These are phyloP conservation scores for Alligator sinensis DNA, from an alignment of 2,113 vertebrate species.

Conservation along the genomic window DNA sequence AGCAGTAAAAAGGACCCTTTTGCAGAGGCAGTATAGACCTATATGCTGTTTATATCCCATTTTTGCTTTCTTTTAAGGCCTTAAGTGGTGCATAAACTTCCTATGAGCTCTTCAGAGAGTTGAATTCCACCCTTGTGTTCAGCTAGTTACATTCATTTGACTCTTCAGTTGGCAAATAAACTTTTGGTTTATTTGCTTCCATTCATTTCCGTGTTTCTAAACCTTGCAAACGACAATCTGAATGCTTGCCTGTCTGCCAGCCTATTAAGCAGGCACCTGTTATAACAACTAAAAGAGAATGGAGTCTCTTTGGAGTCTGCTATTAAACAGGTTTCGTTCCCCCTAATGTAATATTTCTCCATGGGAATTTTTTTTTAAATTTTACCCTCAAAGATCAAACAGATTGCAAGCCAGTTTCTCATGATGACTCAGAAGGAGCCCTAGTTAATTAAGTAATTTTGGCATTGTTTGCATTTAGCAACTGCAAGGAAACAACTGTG, in stretches of 20 bases:
- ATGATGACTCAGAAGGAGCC: conserved; percentile 63
- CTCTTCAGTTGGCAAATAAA: neutral
- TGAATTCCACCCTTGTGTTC: neutral
- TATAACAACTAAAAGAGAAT: conserved; percentile 48
- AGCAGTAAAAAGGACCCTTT: neutral
- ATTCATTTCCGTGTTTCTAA: neutral
- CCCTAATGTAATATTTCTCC: conserved; percentile 62
- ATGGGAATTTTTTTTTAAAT: conserved; percentile 16
- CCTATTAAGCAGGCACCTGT: conserved; percentile 25
- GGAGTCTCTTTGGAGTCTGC: conserved; percentile 67
- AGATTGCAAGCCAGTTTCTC: conserved; percentile 51
- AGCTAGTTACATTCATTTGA: neutral
- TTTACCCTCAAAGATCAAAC: conserved; percentile 43
- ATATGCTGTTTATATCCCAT: neutral
- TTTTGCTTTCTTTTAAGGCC: neutral
- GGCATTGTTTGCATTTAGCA: too few relatives aligned
- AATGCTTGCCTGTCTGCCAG: conserved; percentile 33
- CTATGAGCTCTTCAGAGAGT: neutral
- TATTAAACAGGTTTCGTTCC: conserved; percentile 58
- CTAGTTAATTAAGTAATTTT: conserved; percentile 64
- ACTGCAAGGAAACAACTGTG: too few relatives aligned
- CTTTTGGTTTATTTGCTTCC: neutral
- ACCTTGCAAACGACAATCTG: conserved; percentile 31
- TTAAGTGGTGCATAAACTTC: neutral
- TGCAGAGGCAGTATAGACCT: neutral